A percentile compares a stretch with the other conserved stretches of the same genome.
These are phyloP conservation scores for Platichthys stellatus DNA, from an alignment of 2,113 vertebrate genomes.

Conservation along the genomic window DNA sequence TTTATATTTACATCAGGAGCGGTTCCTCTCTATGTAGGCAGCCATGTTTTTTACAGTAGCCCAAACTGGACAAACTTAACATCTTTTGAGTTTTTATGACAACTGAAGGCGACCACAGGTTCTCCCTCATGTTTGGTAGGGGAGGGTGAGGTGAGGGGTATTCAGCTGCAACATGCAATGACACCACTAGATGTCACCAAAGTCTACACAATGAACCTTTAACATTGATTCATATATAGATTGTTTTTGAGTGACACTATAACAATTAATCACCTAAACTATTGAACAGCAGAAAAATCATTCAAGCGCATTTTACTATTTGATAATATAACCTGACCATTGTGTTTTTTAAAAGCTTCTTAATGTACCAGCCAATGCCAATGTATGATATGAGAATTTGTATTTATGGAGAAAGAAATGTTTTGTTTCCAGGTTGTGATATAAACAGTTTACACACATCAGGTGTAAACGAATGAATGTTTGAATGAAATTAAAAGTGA, in stretches of 20 bases:
- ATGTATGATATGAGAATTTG: constrained; percentile 25
- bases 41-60: too few species aligned
- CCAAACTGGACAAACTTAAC: too few species aligned
- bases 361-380: constrained; percentile 17
- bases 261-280: constrained; percentile 19
- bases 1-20: too few species aligned
- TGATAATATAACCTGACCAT: constrained; percentile 35
- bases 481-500: constrained; percentile 10
- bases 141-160: too few species aligned
- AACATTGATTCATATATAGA: constrained; percentile 15
- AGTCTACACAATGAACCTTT: too few species aligned
- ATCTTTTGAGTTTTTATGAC: too few species aligned
- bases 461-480: background rate
- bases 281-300: constrained; percentile 46
- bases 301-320: constrained; percentile 34
- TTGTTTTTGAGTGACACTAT: constrained; percentile 36
- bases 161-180: too few species aligned
- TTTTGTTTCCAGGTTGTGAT: constrained; percentile 34
- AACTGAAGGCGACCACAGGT: too few species aligned
- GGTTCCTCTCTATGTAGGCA: too few species aligned
- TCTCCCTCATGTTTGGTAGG: too few species aligned
- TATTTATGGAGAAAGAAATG: constrained; percentile 40
- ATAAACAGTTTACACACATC: background rate
- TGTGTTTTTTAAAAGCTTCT: constrained; percentile 36
- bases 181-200: too few species aligned